Conservation (phyloP, 2,888 invertebrate genomes). For the Sipha maydis region DNA sequence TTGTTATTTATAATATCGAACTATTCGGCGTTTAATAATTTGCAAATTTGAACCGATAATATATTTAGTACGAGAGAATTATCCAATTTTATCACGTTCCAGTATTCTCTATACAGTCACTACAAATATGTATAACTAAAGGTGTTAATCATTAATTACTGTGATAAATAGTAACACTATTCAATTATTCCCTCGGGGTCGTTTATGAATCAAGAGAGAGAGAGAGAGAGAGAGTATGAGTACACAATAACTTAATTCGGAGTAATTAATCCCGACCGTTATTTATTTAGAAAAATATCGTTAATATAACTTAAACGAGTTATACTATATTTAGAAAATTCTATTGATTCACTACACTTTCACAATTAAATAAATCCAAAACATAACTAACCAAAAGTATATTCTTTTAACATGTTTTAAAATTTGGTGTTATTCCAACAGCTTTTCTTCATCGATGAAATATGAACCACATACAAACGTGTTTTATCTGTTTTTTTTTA, state of each 20-base stretch:
- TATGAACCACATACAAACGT: too few relatives aligned
- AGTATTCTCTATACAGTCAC: not conserved
- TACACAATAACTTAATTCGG: not conserved
- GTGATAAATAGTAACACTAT: not conserved
- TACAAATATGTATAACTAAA: not conserved
- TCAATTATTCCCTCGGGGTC: not conserved
- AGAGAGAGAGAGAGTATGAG: not conserved
- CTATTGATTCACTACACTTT: too few relatives aligned
- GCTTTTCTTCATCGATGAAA: too few relatives aligned
- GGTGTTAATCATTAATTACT: conserved; percentile 15
- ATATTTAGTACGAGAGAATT: not conserved
- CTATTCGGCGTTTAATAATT: not conserved
- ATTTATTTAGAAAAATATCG: conserved; percentile 1
- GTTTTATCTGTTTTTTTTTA: too few relatives aligned
- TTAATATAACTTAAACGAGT: not conserved
- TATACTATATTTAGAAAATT: too few relatives aligned
- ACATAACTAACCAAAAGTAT: too few relatives aligned
- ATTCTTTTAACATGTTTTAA: too few relatives aligned
- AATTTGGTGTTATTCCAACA: too few relatives aligned
- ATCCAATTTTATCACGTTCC: not conserved
- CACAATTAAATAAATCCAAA: too few relatives aligned
- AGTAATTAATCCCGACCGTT: conserved; percentile 1
- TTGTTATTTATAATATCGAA: not conserved
- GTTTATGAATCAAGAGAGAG: not conserved
- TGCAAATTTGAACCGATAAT: not conserved